Evolutionary conservation across 2,888 invertebrate genomes (phyloP).

Genomic region (Lacanobia oleracea): DNA sequence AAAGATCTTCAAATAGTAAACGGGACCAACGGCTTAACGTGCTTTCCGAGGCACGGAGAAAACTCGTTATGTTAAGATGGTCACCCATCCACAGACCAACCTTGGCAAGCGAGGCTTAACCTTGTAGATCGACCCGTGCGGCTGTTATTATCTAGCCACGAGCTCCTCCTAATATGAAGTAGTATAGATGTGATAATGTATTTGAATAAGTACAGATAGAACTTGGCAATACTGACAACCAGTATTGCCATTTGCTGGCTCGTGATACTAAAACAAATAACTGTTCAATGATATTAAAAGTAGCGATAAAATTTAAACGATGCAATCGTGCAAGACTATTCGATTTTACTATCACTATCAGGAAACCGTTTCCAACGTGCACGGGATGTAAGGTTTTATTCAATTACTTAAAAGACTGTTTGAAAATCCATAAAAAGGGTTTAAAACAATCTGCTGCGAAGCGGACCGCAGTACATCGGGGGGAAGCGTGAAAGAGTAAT

Average conservation of each 20-base stretch:
- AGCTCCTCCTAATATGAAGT: no score
- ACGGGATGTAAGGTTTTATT: not conserved
- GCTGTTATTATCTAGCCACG: no score
- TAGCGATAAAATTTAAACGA: slow-evolving; percentile 8
- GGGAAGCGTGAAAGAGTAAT: no score
- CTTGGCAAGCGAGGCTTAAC: no score
- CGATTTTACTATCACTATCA: slow-evolving; percentile 3
- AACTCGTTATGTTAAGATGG: no score
- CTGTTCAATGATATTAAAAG: slow-evolving; percentile 15
- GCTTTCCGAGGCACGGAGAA: no score
- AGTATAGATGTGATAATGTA: no score
- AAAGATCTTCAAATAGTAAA: no score
- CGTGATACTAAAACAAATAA: not conserved
- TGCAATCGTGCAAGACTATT: slow-evolving; percentile 13
- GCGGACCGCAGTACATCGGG: not conserved
- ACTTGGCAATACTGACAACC: not conserved
- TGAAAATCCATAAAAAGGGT: not conserved
- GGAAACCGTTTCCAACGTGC: not conserved
- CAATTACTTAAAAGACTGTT: not conserved
- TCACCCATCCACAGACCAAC: no score
- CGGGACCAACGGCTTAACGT: no score
- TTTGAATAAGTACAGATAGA: not conserved
- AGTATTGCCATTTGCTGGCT: not conserved
- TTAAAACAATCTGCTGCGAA: not conserved
- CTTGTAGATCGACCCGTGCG: no score